These are phyloP conservation scores for Atethmia centrago DNA, from an alignment of 2,888 invertebrate genomes.

Conservation along the genomic window DNA sequence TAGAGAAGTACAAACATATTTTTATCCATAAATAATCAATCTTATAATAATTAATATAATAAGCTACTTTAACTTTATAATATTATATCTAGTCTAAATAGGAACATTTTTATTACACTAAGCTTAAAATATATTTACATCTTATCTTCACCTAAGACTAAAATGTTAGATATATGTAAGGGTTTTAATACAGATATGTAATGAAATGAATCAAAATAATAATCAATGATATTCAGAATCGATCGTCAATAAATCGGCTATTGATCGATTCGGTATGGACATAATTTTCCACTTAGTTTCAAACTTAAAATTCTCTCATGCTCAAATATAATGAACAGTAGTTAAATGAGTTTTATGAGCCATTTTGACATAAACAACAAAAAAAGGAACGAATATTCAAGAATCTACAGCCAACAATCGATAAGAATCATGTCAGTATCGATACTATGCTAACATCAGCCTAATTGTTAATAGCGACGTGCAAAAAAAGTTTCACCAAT, in stretches of 20 bases:
- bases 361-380: not conserved
- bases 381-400: not conserved
- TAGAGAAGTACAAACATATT: constrained; percentile 82
- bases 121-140: constrained; percentile 68
- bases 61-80: constrained; percentile 27
- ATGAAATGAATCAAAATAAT: not conserved
- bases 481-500: constrained; percentile 19
- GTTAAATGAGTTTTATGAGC: not conserved
- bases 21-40: constrained; percentile 81
- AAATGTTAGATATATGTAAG: no score
- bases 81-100: constrained; percentile 68
- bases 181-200: not conserved
- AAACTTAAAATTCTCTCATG: not conserved
- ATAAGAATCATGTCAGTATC: constrained; percentile 21
- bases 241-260: not conserved
- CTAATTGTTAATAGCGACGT: constrained; percentile 20
- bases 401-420: constrained; percentile 3
- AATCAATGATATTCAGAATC: not conserved
- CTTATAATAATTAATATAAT: constrained; percentile 66
- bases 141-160: constrained; percentile 7
- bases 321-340: not conserved
- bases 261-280: not conserved
- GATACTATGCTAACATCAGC: constrained; percentile 15
- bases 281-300: not conserved
- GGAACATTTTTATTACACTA: constrained; percentile 74